phyloP scores from a whole-genome alignment of 1,140 invertebrate genomes.

The Drosophila carrolli region DNA sequence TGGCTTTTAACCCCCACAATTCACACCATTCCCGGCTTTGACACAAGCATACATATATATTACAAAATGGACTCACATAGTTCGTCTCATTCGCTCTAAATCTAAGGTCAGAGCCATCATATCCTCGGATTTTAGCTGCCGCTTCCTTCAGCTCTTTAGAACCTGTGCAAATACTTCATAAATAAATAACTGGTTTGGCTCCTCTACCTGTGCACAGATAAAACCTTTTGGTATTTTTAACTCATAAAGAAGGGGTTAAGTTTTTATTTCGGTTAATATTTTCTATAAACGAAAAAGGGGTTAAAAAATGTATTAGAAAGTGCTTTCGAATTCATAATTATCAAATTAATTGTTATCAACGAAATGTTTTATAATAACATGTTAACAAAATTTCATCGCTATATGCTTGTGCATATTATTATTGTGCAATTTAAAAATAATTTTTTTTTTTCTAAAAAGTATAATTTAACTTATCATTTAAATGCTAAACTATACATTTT shows the following conservation, averaged over 20 bases:
- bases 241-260: neutral
- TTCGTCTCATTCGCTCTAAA: constrained; percentile 42
- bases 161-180: constrained; percentile 48
- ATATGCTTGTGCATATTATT: no score
- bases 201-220: neutral
- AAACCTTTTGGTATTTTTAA: neutral
- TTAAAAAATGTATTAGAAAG: neutral
- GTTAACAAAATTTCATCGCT: no score
- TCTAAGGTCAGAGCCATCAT: constrained; percentile 46
- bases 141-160: constrained; percentile 12
- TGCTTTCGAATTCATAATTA: no score
- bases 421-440: no score
- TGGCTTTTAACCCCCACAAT: constrained; percentile 17
- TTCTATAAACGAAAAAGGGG: no score
- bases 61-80: constrained; percentile 22
- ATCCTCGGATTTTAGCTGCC: constrained; percentile 19
- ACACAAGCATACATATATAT: constrained; percentile 17
- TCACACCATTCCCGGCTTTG: constrained; percentile 14
- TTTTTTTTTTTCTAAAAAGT: no score
- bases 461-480: neutral
- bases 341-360: no score
- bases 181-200: constrained; percentile 39
- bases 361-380: no score
- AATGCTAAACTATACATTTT: no score
- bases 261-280: neutral